These are phyloP conservation scores for Drosophila glabriapex DNA, from an alignment of 2,888 invertebrate species.

Conservation along the genomic window DNA sequence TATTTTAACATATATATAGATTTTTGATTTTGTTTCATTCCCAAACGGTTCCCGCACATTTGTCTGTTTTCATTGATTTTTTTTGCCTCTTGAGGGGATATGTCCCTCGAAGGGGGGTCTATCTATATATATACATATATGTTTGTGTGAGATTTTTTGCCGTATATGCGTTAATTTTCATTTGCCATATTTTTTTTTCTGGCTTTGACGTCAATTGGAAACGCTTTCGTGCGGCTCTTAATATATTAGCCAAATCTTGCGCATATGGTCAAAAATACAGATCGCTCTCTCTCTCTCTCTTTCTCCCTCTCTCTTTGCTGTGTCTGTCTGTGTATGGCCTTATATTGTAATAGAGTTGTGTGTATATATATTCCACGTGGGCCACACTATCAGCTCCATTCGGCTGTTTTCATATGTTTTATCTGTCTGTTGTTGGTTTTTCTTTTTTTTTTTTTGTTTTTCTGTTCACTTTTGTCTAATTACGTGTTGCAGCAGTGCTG, in stretches of 20 bases:
- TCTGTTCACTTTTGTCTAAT: conserved; percentile 49
- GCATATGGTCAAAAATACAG: conserved; percentile 48
- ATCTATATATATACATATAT: conserved; percentile 9
- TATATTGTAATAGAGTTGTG: neutral
- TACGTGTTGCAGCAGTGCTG: conserved; percentile 31
- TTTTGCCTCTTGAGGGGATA: conserved; percentile 4
- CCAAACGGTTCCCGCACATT: conserved; percentile 18
- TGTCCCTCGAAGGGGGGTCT: conserved; percentile 4
- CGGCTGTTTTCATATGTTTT: conserved; percentile 3
- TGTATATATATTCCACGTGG: conserved; percentile 33
- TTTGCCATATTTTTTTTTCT: conserved; percentile 42
- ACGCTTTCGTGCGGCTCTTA: conserved; percentile 27
- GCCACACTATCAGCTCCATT: conserved; percentile 27
- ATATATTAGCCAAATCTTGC: conserved; percentile 34
- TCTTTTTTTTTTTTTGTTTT: neutral
- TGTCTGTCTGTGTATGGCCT: neutral
- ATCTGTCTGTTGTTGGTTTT: conserved; percentile 18
- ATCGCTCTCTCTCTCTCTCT: neutral
- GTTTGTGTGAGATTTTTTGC: conserved; percentile 50
- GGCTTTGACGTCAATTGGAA: conserved; percentile 58
- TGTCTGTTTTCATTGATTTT: conserved; percentile 53
- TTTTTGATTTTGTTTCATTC: conserved; percentile 19
- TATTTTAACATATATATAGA: neutral
- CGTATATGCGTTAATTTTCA: conserved; percentile 72
- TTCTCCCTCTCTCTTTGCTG: neutral